Conservation (phyloP, 2,888 invertebrate species). For the Dynastes maya region DNA sequence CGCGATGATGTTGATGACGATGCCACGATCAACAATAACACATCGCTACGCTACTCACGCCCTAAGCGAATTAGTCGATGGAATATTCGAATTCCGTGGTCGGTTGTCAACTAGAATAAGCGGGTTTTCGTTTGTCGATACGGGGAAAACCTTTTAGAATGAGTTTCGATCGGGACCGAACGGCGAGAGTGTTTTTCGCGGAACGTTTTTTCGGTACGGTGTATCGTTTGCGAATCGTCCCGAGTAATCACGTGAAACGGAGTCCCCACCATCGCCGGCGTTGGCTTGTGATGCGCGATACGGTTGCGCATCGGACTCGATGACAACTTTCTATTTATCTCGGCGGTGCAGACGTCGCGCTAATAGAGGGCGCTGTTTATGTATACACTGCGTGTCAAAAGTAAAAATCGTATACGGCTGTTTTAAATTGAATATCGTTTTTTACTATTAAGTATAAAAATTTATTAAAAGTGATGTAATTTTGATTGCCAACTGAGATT, state of each 20-base stretch:
- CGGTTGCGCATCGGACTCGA: constrained; percentile 3
- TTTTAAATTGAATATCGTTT: no score
- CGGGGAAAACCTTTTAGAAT: no score
- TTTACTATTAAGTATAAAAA: no score
- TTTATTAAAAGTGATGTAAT: no score
- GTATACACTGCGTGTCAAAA: neutral
- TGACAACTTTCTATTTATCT: constrained; percentile 47
- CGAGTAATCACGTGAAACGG: constrained; percentile 40
- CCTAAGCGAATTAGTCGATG: neutral
- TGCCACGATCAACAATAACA: constrained; percentile 1
- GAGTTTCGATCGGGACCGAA: neutral
- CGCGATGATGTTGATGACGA: neutral
- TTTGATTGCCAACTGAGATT: no score
- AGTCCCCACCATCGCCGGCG: constrained; percentile 18
- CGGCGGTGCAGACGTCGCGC: neutral
- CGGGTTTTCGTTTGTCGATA: no score
- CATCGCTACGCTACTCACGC: neutral
- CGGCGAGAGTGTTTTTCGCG: neutral
- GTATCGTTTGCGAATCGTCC: constrained; percentile 1
- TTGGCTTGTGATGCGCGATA: constrained; percentile 40
- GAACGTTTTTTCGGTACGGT: neutral
- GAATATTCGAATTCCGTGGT: no score
- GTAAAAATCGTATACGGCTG: neutral
- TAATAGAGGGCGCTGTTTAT: constrained; percentile 24
- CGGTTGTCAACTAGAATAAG: no score